Conservation (phyloP, 2,797 vertebrate species). For the Sandelia bainsii region DNA sequence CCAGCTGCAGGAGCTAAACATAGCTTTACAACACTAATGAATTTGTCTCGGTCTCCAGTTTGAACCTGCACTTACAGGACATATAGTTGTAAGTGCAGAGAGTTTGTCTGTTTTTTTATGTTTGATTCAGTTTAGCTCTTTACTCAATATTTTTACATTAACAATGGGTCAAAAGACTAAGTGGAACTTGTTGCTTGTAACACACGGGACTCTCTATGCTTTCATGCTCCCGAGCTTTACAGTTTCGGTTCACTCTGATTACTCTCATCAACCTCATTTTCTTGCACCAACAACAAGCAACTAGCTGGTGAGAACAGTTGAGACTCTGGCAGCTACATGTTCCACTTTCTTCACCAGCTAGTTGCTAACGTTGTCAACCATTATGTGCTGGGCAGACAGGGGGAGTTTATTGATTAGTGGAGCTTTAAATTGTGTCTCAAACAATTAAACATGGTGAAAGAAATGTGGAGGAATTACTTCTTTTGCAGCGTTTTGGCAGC, state of each 20-base stretch:
- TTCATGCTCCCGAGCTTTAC: neutral
- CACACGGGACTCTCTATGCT: neutral
- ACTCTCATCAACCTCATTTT: neutral
- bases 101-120: neutral
- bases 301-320: neutral
- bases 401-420: neutral
- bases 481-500: conserved; percentile 32
- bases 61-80: neutral
- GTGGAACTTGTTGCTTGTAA: no score
- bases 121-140: neutral
- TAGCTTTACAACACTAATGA: conserved; percentile 51
- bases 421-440: conserved; percentile 16
- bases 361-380: neutral
- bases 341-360: neutral
- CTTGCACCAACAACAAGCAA: neutral
- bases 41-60: conserved; percentile 35
- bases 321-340: neutral
- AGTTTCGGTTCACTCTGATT: neutral
- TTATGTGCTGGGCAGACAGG: neutral
- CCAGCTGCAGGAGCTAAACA: conserved; percentile 43
- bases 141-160: conserved; percentile 5
- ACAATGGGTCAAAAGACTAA: neutral
- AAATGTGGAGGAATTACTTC: conserved; percentile 5
- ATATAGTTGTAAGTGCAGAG: neutral
- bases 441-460: conserved; percentile 25